Conservation (phyloP, 1,140 invertebrate genomes). For the Sycophila sp. region DNA sequence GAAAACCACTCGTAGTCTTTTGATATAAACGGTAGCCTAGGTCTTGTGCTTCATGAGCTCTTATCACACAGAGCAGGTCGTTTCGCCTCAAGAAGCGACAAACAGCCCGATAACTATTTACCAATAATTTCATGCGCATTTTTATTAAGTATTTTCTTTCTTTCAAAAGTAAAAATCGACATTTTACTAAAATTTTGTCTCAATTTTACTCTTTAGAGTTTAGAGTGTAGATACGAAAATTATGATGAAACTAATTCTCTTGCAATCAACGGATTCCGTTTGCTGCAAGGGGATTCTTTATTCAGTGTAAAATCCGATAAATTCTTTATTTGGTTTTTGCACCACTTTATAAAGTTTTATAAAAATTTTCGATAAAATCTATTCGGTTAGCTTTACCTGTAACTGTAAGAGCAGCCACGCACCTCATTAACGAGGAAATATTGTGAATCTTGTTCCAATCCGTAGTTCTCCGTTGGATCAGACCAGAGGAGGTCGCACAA, state of each 20-base stretch:
- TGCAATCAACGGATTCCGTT: too few species aligned
- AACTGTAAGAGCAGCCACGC: constrained; percentile 99
- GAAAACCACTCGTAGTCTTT: constrained; percentile 99
- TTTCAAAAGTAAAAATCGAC: neutral
- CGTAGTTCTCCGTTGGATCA: constrained; percentile 98
- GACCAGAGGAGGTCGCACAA: constrained; percentile 99
- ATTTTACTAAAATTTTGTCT: too few species aligned
- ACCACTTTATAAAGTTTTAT: too few species aligned
- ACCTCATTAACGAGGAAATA: constrained; percentile 99
- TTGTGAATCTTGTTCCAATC: constrained; percentile 99
- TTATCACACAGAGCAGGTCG: constrained; percentile 98
- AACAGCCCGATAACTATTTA: constrained; percentile 98
- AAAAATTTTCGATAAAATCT: neutral
- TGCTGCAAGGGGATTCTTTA: too few species aligned
- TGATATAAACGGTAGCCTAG: constrained; percentile 99
- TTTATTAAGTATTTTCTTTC: neutral
- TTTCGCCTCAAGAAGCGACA: constrained; percentile 99
- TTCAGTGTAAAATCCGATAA: too few species aligned
- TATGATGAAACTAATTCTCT: too few species aligned
- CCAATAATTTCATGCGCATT: too few species aligned
- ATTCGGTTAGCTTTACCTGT: constrained; percentile 75
- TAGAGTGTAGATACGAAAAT: too few species aligned
- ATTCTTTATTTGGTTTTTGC: too few species aligned
- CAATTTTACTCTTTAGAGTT: too few species aligned
- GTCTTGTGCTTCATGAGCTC: constrained; percentile 99